phyloP scores from a whole-genome alignment of 2,797 vertebrate species.

The Sebastes iracundus region DNA sequence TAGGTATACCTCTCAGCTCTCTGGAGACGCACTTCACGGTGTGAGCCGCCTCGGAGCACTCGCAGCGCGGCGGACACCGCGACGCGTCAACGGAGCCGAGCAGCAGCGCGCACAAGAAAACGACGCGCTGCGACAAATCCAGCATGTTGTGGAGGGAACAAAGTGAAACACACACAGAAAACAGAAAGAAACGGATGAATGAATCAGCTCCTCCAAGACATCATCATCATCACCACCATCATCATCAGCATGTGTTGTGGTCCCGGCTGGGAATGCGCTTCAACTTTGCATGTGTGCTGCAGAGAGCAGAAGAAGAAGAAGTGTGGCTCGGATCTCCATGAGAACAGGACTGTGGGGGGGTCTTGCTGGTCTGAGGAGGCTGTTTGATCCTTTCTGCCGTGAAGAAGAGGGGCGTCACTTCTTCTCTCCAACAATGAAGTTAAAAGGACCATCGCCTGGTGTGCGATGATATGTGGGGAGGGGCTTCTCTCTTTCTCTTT shows the following conservation, averaged over 20 bases:
- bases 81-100: conserved; percentile 47
- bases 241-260: conserved; percentile 22
- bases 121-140: conserved; percentile 46
- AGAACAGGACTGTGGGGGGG: conserved; percentile 65
- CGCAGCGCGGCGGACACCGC: conserved; percentile 80
- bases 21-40: conserved; percentile 87
- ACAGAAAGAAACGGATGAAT: too few relatives aligned
- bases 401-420: conserved; percentile 68
- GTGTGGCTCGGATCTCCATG: conserved; percentile 76
- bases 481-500: conserved; percentile 52
- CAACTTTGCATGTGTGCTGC: conserved; percentile 64
- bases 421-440: conserved; percentile 78
- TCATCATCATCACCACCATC: neutral
- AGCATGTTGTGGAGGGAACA: conserved; percentile 55
- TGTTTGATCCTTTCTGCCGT: conserved; percentile 67
- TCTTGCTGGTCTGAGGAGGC: conserved; percentile 49
- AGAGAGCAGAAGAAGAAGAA: conserved; percentile 22
- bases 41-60: conserved; percentile 84
- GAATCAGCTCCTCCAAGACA: neutral
- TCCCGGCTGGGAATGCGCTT: conserved; percentile 59
- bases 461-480: conserved; percentile 70
- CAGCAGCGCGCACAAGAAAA: conserved; percentile 67
- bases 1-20: conserved; percentile 77
- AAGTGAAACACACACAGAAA: neutral
- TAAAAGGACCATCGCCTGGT: conserved; percentile 64